Evolutionary conservation across 2,888 invertebrate species (phyloP), one percentile per base, ranked within the genome.

Genomic region (Heterodera filipjevi): DNA sequence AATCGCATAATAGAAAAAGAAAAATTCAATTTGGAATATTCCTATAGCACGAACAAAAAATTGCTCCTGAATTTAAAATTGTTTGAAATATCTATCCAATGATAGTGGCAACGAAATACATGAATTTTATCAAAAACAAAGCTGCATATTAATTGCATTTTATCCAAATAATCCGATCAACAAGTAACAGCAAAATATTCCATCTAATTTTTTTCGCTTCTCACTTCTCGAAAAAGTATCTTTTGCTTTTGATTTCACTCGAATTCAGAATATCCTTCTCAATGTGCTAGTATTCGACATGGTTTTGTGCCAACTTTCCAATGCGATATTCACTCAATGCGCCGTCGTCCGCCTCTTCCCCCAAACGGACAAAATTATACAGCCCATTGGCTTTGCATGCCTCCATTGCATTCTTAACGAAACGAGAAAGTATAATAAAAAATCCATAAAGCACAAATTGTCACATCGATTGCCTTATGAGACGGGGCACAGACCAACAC

Each of bases 401-500:
- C 33, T 66, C 27, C 59, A 77, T 71, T 16, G 77, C 68, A 66
- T 80, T 80, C 33, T 74, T n/a, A n/a, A n/a, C n/a, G 22, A 66
- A 66, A 66, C 14, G 22, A n/a, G 27, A 19, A 14, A 14, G 19
- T n/a, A n/a, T n/a, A 49, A 16, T 49, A 3, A 49, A 19, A 49
- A 49, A 16, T 3, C 10, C 27, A 22, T 33, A 1, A 6, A 10
- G 68, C 6, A 8, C 19, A 68, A 66, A 75, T 49, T 44, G 2
- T 30, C n/a, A 75, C 75, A 33, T 75, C 76, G 3, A 82, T 78
- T 19, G 82, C 82, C 71, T 80, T 81, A 46, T 80, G 73, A 32
- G 82, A 80, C 19, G 82, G 82, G 10, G 82, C 82, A 39, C 79
- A 78, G 8, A 82, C 82, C 66, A 82, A 53, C n/a, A n/a, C n/a